phyloP scores from a whole-genome alignment of 2,797 vertebrate species.

The Macrochelys suwanniensis region DNA sequence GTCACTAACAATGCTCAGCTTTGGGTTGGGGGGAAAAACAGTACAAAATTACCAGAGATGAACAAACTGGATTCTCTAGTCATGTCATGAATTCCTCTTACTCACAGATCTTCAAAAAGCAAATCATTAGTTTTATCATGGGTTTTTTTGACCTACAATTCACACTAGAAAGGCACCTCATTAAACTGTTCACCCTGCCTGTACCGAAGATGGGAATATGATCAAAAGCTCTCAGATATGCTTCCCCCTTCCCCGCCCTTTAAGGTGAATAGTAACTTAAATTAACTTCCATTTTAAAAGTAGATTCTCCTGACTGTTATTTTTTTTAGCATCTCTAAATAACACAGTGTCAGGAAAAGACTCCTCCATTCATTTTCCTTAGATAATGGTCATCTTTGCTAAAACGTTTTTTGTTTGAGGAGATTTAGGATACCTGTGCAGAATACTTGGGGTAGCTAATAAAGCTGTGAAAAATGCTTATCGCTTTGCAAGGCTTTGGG shows the following conservation, averaged over 20 bases:
- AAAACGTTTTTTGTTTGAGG: background rate
- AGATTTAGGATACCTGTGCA: background rate
- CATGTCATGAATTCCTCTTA: slow-evolving; percentile 18
- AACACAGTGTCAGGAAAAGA: background rate
- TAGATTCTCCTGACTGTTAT: background rate
- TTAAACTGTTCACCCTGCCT: slow-evolving; percentile 22
- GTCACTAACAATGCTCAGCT: background rate
- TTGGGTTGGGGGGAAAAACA: slow-evolving; percentile 2
- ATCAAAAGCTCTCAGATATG: slow-evolving; percentile 18
- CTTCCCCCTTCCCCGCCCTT: background rate
- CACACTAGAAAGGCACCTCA: slow-evolving; percentile 26
- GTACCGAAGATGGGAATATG: slow-evolving; percentile 12
- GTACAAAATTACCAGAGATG: slow-evolving; percentile 20
- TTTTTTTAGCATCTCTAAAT: slow-evolving; percentile 24
- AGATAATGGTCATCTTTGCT: background rate
- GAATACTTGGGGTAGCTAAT: background rate
- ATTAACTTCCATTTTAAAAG: slow-evolving; percentile 21
- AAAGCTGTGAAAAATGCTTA: background rate
- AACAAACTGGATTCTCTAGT: slow-evolving; percentile 19
- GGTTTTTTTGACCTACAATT: slow-evolving; percentile 53
- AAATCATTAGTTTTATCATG: slow-evolving; percentile 61
- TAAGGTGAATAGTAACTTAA: slow-evolving; percentile 14
- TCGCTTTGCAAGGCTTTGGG: background rate
- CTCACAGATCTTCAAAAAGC: slow-evolving; percentile 37
- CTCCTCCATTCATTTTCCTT: background rate